These are phyloP conservation scores for Zaprionus taronus DNA, from an alignment of 1,140 invertebrate species.

Conservation along the genomic window DNA sequence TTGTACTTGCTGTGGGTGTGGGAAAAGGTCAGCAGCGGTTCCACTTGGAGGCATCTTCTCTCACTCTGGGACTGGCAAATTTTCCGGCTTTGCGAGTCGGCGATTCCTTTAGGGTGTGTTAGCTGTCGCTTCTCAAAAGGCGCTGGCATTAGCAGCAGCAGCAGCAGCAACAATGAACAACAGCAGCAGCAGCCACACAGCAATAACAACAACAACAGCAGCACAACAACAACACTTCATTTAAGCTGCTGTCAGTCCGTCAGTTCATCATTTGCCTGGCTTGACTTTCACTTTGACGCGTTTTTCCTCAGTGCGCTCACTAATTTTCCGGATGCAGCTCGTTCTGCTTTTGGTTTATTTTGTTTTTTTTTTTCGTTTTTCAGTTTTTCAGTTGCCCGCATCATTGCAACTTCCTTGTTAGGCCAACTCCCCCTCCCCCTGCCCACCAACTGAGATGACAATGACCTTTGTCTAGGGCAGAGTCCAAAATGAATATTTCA, in stretches of 20 bases:
- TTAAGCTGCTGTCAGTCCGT: slow-evolving; percentile 38
- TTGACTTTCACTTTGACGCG: slow-evolving; percentile 72
- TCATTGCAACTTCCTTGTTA: slow-evolving; percentile 50
- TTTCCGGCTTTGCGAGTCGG: slow-evolving; percentile 17
- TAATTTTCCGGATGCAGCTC: slow-evolving; percentile 77
- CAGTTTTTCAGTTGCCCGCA: slow-evolving; percentile 30
- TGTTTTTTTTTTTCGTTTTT: neutral
- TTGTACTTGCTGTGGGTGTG: neutral
- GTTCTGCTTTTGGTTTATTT: slow-evolving; percentile 37
- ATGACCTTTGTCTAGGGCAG: slow-evolving; percentile 32
- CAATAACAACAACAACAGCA: neutral
- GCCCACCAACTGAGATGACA: slow-evolving; percentile 5
- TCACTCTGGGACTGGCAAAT: neutral
- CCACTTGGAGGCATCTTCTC: slow-evolving; percentile 27
- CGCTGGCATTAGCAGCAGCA: slow-evolving; percentile 8
- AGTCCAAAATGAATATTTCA: slow-evolving; percentile 7
- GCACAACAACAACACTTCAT: slow-evolving; percentile 13
- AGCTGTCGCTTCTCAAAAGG: slow-evolving; percentile 56
- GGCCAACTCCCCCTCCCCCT: neutral
- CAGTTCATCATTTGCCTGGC: slow-evolving; percentile 49
- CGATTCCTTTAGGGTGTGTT: slow-evolving; percentile 57
- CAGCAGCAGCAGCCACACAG: slow-evolving; percentile 1
- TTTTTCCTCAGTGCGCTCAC: slow-evolving; percentile 73
- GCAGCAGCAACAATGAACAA: neutral
- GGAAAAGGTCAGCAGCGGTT: slow-evolving; percentile 19